Percentiles rank a stretch among this genome's conserved stretches.
phyloP scores from a whole-genome alignment of 2,113 vertebrate species.

The Speoplatyrhinus poulsoni region DNA sequence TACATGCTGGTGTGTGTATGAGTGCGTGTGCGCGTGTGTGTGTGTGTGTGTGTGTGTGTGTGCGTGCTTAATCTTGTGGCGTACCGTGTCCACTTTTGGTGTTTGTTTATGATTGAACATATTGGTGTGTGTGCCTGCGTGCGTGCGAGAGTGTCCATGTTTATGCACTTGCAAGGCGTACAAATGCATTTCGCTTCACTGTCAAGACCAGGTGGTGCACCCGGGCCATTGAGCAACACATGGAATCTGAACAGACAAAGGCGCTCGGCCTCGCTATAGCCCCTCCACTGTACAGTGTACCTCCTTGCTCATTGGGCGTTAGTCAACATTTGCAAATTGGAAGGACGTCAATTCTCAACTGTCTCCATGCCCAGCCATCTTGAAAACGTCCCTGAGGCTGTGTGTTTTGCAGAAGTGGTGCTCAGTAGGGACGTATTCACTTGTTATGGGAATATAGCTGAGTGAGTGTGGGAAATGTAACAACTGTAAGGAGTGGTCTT shows the following conservation, averaged over 20 bases:
- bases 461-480: no score
- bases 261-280: no score
- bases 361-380: slow-evolving; percentile 46
- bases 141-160: not conserved
- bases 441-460: no score
- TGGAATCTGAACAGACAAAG: no score
- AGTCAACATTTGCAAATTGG: slow-evolving; percentile 41
- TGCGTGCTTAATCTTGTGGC: not conserved
- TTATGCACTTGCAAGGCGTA: not conserved
- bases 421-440: no score
- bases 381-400: slow-evolving; percentile 52
- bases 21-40: no score
- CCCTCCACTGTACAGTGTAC: not conserved
- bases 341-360: slow-evolving; percentile 49
- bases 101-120: not conserved
- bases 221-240: no score
- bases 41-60: not conserved
- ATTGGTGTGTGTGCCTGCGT: not conserved
- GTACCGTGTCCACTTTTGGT: not conserved
- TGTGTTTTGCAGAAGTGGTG: no score
- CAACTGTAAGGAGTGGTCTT: no score
- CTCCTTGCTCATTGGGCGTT: slow-evolving; percentile 39
- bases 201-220: no score
- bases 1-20: no score
- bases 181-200: slow-evolving; percentile 22